Conservation (phyloP, 2,113 vertebrate species). For the Holacanthus passer region DNA sequence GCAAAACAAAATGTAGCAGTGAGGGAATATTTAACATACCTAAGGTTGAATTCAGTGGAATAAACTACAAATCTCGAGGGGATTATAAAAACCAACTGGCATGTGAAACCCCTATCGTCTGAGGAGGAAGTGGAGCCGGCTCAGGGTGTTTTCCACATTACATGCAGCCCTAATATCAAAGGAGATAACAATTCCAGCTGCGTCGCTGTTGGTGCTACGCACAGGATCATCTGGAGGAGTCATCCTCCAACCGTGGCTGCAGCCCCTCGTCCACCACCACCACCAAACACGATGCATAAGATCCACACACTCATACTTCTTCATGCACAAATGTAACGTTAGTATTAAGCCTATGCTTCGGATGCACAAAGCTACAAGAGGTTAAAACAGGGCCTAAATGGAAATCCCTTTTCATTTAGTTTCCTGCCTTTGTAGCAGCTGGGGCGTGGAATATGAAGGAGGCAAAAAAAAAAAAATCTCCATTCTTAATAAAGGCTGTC, state of each 20-base stretch:
- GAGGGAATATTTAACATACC: constrained; percentile 79
- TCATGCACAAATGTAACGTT: background rate
- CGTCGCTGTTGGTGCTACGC: constrained; percentile 69
- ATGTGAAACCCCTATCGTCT: constrained; percentile 76
- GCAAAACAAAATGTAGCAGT: constrained; percentile 47
- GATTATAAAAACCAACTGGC: constrained; percentile 80
- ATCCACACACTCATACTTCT: constrained; percentile 10
- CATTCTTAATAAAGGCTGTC: constrained; percentile 76
- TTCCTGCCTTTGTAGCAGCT: constrained; percentile 28
- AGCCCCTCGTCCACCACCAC: constrained; percentile 3
- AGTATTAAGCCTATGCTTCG: background rate
- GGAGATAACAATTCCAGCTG: constrained; percentile 87
- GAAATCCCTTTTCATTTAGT: constrained; percentile 6
- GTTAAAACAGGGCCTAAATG: constrained; percentile 2
- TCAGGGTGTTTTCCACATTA: constrained; percentile 85
- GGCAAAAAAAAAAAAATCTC: constrained; percentile 30
- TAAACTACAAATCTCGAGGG: constrained; percentile 74
- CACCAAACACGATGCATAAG: constrained; percentile 33
- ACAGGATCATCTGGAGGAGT: constrained; percentile 83
- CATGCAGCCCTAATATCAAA: constrained; percentile 82
- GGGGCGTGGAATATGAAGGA: constrained; percentile 26
- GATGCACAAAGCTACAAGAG: background rate
- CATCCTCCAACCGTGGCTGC: constrained; percentile 58
- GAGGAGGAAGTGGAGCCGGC: constrained; percentile 79
- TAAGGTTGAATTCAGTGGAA: constrained; percentile 74